Conservation (phyloP, 2,888 invertebrate species). For the Eristalinus aeneus region DNA sequence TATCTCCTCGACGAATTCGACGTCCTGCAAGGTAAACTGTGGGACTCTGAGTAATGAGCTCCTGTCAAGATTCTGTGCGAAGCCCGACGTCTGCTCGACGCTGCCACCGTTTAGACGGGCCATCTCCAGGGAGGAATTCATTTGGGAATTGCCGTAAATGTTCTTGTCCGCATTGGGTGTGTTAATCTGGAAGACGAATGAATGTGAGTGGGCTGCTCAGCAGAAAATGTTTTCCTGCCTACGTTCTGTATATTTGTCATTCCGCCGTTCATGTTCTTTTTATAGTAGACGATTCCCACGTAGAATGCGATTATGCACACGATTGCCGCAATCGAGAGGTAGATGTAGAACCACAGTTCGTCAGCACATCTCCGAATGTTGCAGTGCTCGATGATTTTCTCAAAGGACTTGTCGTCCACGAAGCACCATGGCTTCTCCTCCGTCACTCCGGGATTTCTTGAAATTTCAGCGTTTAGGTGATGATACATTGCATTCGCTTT, state of each 20-base stretch:
- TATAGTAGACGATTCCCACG: constrained; percentile 85
- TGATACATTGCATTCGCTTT: neutral
- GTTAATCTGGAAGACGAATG: constrained; percentile 81
- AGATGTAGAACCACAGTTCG: constrained; percentile 91
- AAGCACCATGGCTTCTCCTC: constrained; percentile 95
- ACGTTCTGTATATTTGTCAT: constrained; percentile 86
- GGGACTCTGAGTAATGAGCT: constrained; percentile 84
- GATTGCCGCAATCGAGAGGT: constrained; percentile 83
- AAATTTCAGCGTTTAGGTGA: neutral
- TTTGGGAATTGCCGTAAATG: constrained; percentile 89
- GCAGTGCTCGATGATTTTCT: constrained; percentile 88
- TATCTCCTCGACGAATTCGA: constrained; percentile 93
- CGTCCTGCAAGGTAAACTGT: constrained; percentile 92
- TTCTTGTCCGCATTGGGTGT: constrained; percentile 89
- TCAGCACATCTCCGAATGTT: constrained; percentile 94
- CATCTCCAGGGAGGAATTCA: constrained; percentile 91
- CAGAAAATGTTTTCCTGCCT: constrained; percentile 70
- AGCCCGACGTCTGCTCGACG: constrained; percentile 78
- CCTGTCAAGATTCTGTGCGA: constrained; percentile 79
- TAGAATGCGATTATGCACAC: constrained; percentile 82
- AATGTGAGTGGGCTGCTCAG: no score
- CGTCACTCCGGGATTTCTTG: constrained; percentile 92
- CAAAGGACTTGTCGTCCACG: constrained; percentile 86
- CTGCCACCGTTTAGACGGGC: constrained; percentile 86
- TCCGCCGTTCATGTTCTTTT: constrained; percentile 82